Evolutionary conservation across 2,797 vertebrate genomes (phyloP).

Genomic region (Neosilurus hyrtlii): DNA sequence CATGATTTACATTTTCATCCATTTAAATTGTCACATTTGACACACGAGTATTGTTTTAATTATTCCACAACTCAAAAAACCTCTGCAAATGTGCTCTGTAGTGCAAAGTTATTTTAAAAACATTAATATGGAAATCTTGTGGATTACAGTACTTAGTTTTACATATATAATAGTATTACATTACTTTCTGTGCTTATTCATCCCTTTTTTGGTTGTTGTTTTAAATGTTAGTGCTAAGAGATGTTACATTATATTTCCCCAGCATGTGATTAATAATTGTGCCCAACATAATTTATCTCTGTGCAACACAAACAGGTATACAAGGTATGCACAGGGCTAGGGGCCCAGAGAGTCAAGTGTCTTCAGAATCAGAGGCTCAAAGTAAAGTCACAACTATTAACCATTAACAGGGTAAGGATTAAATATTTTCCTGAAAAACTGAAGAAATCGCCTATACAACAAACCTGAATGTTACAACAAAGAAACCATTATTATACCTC

Average conservation of each 20-base stretch:
- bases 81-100: not conserved
- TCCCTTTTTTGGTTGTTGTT: not conserved
- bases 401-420: not conserved
- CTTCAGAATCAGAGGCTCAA: not conserved
- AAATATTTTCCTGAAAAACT: not conserved
- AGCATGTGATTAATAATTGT: not conserved
- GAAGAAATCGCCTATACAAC: not conserved
- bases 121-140: not conserved
- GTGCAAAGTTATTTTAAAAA: not conserved
- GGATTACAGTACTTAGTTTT: no score
- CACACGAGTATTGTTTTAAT: not conserved
- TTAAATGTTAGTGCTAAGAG: no score
- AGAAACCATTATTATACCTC: not conserved
- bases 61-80: not conserved
- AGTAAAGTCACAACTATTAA: not conserved
- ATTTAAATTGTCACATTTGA: not conserved
- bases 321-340: not conserved
- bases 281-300: not conserved
- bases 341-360: not conserved
- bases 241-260: no score
- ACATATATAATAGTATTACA: no score
- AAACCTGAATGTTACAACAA: not conserved
- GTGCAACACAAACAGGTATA: not conserved
- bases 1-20: not conserved
- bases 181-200: not conserved